These are phyloP conservation scores for Diarsia mendica DNA, from an alignment of 2,888 invertebrate genomes.

Conservation along the genomic window DNA sequence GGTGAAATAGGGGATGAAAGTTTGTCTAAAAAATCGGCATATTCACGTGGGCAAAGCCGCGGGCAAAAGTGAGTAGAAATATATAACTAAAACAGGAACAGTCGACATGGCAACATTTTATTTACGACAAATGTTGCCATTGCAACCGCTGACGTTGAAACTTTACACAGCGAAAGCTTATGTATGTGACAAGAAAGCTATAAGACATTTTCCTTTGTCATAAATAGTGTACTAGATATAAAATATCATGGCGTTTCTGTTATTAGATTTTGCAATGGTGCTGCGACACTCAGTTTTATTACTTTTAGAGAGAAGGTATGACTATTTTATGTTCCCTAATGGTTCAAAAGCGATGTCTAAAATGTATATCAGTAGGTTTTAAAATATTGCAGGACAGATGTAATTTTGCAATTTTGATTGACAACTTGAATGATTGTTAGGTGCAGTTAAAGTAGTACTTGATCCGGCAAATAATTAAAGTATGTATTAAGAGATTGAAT, in stretches of 20 bases:
- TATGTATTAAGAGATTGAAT: background rate
- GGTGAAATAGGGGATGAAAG: too few species aligned
- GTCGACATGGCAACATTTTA: background rate
- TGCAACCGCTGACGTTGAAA: constrained; percentile 24
- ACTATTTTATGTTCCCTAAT: background rate
- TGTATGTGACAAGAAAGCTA: constrained; percentile 6
- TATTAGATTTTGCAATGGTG: constrained; percentile 28
- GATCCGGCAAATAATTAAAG: too few species aligned
- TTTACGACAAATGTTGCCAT: background rate
- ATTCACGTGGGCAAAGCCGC: too few species aligned
- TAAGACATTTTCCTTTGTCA: constrained; percentile 33
- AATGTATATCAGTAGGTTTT: background rate
- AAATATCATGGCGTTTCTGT: constrained; percentile 43
- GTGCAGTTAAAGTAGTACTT: background rate
- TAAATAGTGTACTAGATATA: constrained; percentile 33
- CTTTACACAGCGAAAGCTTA: constrained; percentile 35
- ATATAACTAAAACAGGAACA: background rate
- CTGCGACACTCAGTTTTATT: constrained; percentile 30
- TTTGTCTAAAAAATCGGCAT: too few species aligned
- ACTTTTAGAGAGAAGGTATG: background rate
- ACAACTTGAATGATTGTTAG: too few species aligned
- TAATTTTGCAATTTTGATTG: background rate
- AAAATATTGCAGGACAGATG: background rate
- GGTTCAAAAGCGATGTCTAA: background rate
- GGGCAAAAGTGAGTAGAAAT: too few species aligned